Base-by-base conservation (phyloP, 2,797 vertebrate species). In the Haliaeetus albicilla region DNA sequence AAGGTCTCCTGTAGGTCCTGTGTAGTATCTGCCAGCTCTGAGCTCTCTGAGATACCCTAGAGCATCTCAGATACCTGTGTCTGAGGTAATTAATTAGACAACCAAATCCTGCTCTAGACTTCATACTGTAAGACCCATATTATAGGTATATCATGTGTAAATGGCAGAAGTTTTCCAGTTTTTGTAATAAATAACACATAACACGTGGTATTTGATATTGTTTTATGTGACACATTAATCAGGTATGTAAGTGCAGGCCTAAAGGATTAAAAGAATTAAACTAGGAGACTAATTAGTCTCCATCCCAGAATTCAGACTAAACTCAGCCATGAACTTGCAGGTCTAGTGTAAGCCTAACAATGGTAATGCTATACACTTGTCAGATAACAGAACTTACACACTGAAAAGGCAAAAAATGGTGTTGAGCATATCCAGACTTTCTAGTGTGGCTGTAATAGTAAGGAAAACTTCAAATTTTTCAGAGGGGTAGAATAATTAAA, bases 281-380 rank as follows among this genome's bases (percentile, higher is more conserved):
- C 79, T 37, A 51, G 41, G 33, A n/a, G 15, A 56, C 13, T 77
- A 63, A 18, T 74, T 31, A 56, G 6, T 80, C 15, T 89, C 31
- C 9, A 37, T 70, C 30, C 9, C 61, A 83, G 44, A 70, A 51
- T 74, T 86, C 31, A 90, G 73, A 46, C 12, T 63, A 51, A 76
- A 73, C 39, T 59, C 3, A 2, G 3, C 9, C 0, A 0, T 37
- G 48, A 49, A 63, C 27, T 70, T 83, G 17, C 0, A 1, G 9
- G 7, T 49, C n/a, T 46, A 10, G 30, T 3, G 3, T 25, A 57
- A 73, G 6, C 48, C 22, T 63, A 59, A 16, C 5, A 63, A 56
- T 63, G 11, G 5, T n/a, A 39, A 16, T 4, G 2, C 7, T 56
- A 20, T 30, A 43, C 13, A 24, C 18, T 88, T 67, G 13, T 33